These are phyloP conservation scores for Diplodus puntazzo DNA, from an alignment of 2,797 vertebrate genomes.

Conservation along the genomic window DNA sequence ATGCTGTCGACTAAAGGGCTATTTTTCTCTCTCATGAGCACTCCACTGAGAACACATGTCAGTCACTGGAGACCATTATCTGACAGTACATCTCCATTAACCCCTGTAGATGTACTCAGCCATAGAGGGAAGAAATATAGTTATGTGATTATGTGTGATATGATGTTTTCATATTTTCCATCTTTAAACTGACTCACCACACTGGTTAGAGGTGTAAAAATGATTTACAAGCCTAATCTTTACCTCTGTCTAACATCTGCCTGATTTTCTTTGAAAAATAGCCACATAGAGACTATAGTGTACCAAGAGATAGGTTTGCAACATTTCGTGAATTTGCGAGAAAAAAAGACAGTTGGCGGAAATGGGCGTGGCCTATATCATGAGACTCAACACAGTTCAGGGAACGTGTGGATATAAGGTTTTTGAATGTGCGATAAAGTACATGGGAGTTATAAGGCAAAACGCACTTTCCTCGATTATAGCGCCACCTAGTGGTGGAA, in stretches of 20 bases:
- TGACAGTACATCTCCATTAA: conserved; percentile 48
- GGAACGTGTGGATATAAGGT: too few relatives aligned
- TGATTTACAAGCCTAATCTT: conserved; percentile 21
- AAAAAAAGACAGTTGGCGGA: too few relatives aligned
- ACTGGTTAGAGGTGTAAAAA: conserved; percentile 24
- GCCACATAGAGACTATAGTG: background rate
- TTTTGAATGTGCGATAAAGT: too few relatives aligned
- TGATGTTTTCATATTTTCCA: background rate
- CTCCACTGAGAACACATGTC: conserved; percentile 26
- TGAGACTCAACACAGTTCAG: too few relatives aligned
- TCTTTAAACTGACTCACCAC: background rate
- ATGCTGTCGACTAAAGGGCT: conserved; percentile 34
- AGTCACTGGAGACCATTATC: conserved; percentile 42
- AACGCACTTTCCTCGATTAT: too few relatives aligned
- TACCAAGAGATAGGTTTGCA: background rate
- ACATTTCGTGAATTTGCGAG: too few relatives aligned
- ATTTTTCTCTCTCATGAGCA: conserved; percentile 26
- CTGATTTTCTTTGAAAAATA: conserved; percentile 20
- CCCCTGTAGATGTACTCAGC: background rate
- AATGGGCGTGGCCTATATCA: too few relatives aligned
- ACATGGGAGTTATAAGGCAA: too few relatives aligned
- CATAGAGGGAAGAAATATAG: conserved; percentile 1
- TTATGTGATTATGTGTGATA: background rate
- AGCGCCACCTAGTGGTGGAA: too few relatives aligned
- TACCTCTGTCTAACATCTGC: conserved; percentile 2